Percentiles rank a stretch among this genome's conserved stretches.
Evolutionary conservation across 2,113 vertebrate species (phyloP).

Genomic region (Vanacampus margaritifer): DNA sequence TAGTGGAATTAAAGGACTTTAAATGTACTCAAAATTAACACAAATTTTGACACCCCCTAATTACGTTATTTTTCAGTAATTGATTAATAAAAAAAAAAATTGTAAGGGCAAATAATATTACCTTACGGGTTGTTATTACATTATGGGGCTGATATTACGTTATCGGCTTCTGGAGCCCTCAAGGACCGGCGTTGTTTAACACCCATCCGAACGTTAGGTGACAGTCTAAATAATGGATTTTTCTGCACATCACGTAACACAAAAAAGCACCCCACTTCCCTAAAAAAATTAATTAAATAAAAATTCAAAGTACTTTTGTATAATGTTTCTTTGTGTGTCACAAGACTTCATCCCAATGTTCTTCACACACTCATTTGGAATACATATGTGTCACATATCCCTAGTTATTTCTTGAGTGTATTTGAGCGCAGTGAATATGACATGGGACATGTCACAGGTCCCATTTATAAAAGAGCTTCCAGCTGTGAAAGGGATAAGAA

Average conservation of each 20-base stretch:
- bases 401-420: slow-evolving; percentile 36
- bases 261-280: slow-evolving; percentile 14
- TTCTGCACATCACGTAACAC: slow-evolving; percentile 11
- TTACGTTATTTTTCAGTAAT: too few species aligned
- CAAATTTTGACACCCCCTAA: too few species aligned
- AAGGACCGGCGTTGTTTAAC: too few species aligned
- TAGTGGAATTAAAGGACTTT: too few species aligned
- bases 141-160: too few species aligned
- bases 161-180: too few species aligned
- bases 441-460: slow-evolving; percentile 19
- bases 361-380: slow-evolving; percentile 26
- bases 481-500: slow-evolving; percentile 42
- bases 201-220: slow-evolving; percentile 1
- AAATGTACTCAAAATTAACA: too few species aligned
- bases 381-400: not conserved
- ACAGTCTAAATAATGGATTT: slow-evolving; percentile 28
- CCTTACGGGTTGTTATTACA: too few species aligned
- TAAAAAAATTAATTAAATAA: slow-evolving; percentile 11
- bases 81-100: too few species aligned
- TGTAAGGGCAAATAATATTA: too few species aligned
- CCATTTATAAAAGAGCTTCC: slow-evolving; percentile 37
- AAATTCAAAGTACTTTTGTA: slow-evolving; percentile 25
- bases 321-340: slow-evolving; percentile 16
- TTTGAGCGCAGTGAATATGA: slow-evolving; percentile 27
- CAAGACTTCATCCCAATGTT: slow-evolving; percentile 24